A percentile compares a stretch with the other conserved stretches of the same genome.
These are phyloP conservation scores for Catocala fraxini DNA, from an alignment of 2,888 invertebrate species.

Conservation along the genomic window DNA sequence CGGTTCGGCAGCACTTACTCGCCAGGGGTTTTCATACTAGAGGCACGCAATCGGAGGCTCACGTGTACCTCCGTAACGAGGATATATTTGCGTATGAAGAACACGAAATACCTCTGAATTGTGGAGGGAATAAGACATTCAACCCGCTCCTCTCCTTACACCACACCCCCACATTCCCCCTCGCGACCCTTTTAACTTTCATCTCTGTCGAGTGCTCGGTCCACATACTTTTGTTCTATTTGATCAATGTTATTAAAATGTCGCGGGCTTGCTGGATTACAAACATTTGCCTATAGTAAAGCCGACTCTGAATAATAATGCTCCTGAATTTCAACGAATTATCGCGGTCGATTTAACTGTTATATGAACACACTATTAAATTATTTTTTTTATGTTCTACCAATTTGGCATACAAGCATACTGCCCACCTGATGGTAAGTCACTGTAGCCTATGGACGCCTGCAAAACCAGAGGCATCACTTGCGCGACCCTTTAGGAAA, in stretches of 20 bases:
- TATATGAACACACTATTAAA: not conserved
- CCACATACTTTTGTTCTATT: constrained; percentile 88
- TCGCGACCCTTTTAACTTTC: constrained; percentile 88
- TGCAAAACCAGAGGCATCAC: too few species aligned
- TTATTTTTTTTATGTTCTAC: too few species aligned
- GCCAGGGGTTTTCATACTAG: constrained; percentile 71
- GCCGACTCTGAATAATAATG: constrained; percentile 58
- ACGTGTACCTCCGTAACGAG: constrained; percentile 86
- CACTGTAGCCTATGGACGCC: too few species aligned
- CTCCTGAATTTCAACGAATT: constrained; percentile 27
- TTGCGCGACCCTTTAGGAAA: too few species aligned
- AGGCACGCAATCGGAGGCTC: constrained; percentile 84
- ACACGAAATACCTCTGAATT: constrained; percentile 88
- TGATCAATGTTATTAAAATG: constrained; percentile 88
- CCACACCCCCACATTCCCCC: constrained; percentile 59
- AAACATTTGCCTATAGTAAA: constrained; percentile 82
- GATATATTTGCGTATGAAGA: constrained; percentile 88
- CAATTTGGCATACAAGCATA: too few species aligned
- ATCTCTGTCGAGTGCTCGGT: constrained; percentile 88
- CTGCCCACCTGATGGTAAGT: too few species aligned
- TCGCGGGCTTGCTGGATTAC: constrained; percentile 83
- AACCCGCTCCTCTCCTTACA: constrained; percentile 77
- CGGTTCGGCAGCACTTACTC: constrained; percentile 69
- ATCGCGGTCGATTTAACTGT: constrained; percentile 20
- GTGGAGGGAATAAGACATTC: constrained; percentile 88